These are phyloP conservation scores for Palythoa caribaeorum DNA, from an alignment of 92 coral and sea anemone genomes.

Conservation along the genomic window DNA sequence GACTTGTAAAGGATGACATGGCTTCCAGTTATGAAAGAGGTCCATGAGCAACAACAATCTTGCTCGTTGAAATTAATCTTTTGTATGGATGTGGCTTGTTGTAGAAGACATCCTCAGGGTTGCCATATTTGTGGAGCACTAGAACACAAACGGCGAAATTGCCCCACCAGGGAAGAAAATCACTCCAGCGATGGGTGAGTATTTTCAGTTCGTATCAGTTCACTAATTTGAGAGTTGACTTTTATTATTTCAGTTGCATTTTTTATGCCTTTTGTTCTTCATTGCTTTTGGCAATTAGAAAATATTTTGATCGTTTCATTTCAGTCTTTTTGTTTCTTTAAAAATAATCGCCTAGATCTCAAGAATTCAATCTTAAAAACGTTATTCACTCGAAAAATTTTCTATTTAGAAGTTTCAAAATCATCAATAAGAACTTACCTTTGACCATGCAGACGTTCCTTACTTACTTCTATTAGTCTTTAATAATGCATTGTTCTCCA, in stretches of 20 bases:
- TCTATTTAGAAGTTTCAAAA: too few species aligned
- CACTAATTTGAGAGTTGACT: not conserved
- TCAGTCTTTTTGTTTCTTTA: too few species aligned
- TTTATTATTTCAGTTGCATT: not conserved
- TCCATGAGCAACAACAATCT: not conserved
- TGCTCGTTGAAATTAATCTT: not conserved
- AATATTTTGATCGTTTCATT: not conserved
- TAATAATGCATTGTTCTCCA: too few species aligned
- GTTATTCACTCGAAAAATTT: too few species aligned
- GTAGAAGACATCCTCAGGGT: constrained; percentile 63
- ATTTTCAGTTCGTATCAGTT: too few species aligned
- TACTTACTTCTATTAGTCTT: too few species aligned
- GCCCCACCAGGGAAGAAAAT: constrained; percentile 60
- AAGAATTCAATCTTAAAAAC: too few species aligned
- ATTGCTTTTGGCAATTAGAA: not conserved
- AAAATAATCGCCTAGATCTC: too few species aligned
- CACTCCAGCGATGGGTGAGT: constrained; percentile 14
- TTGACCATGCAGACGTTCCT: too few species aligned
- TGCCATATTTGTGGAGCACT: constrained; percentile 88
- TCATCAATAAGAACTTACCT: too few species aligned
- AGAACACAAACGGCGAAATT: constrained; percentile 87
- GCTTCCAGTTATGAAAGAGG: not conserved
- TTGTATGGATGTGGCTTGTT: not conserved
- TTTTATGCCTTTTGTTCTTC: not conserved
- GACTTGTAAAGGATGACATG: too few species aligned